Evolutionary conservation across 2,797 vertebrate genomes (phyloP).

Genomic region (Gila robusta): DNA sequence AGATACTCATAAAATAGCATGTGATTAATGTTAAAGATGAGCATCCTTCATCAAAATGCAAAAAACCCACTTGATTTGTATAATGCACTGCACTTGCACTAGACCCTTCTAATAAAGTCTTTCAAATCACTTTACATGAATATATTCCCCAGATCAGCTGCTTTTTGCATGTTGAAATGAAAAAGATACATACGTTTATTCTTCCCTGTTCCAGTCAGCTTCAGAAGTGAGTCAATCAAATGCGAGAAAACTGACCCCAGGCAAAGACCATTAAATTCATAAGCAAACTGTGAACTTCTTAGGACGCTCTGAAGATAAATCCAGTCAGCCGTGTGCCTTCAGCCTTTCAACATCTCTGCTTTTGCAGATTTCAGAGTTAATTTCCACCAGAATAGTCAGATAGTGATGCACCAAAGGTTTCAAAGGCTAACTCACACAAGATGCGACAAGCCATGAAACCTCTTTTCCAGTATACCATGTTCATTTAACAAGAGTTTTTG

Average conservation of each 20-base stretch:
- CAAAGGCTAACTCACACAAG: neutral
- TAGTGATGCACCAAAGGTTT: neutral
- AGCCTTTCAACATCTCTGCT: constrained; percentile 38
- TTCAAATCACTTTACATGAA: constrained; percentile 38
- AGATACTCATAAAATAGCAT: neutral
- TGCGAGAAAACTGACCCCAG: constrained; percentile 36
- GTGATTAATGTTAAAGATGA: neutral
- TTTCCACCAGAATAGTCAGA: neutral
- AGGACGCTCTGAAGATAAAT: constrained; percentile 34
- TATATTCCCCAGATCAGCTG: constrained; percentile 25
- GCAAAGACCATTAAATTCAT: constrained; percentile 44
- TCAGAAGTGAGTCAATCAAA: constrained; percentile 35
- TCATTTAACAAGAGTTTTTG: neutral
- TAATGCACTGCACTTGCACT: neutral
- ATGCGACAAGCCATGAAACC: neutral
- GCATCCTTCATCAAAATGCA: constrained; percentile 9
- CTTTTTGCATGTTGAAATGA: constrained; percentile 25
- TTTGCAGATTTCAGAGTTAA: constrained; percentile 30
- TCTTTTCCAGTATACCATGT: neutral
- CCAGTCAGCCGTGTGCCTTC: constrained; percentile 27
- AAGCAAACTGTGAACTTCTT: constrained; percentile 51
- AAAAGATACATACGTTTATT: constrained; percentile 52
- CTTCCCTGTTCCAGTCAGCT: constrained; percentile 16
- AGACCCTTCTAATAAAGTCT: neutral
- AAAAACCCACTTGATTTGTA: neutral